Evolutionary conservation across 2,888 invertebrate species (phyloP), one percentile per base, ranked within the genome.

Genomic region (Drosophila anomalipes): DNA sequence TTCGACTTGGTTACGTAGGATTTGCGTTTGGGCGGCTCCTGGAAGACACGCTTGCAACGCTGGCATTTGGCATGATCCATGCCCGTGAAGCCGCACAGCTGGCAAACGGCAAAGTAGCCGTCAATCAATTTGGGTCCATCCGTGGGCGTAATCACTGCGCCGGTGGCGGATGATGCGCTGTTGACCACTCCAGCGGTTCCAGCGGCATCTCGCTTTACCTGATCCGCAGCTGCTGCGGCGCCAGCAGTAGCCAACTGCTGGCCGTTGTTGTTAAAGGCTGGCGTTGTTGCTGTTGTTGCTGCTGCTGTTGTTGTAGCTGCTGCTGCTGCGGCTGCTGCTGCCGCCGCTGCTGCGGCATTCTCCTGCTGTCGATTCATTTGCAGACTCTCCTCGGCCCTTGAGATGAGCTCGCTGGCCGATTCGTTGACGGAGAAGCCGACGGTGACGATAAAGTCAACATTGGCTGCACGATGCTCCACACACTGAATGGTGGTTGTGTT

Each of bases 401-500:
- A 92, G n/a, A 93, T 93, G 3, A 93, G 79, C 57, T 93, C 93
- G 70, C 92, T 93, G 14, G 93, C 91, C 0, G 93, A 92, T 75
- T 93, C 93, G 62, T 91, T 93, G 4, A 92, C 93, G 0, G 93
- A 91, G 56, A 93, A 93, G 28, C 96, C 96, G 59, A 96, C 96
- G 28, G 96, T 96, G 33, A 97, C 97, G 77, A 97, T 95, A 91
- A 97, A 97, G 92, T 97, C 96, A 81, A 97, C 96, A 86, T 96
- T 96, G 85, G 96, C 95, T 52, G 95, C 95, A 39, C 96, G 95
- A 90, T 96, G 96, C 90, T 96, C 95, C 81, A 96, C 96, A 89
- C 97, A 96, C 87, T 96, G 96, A 84, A 97, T 96, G 77, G 95
- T 95, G 14, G 96, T 96, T 67, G 95, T 95, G 64, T 95, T 94